Evolutionary conservation across 2,888 invertebrate genomes (phyloP).

Genomic region (Xylophagus ater): DNA sequence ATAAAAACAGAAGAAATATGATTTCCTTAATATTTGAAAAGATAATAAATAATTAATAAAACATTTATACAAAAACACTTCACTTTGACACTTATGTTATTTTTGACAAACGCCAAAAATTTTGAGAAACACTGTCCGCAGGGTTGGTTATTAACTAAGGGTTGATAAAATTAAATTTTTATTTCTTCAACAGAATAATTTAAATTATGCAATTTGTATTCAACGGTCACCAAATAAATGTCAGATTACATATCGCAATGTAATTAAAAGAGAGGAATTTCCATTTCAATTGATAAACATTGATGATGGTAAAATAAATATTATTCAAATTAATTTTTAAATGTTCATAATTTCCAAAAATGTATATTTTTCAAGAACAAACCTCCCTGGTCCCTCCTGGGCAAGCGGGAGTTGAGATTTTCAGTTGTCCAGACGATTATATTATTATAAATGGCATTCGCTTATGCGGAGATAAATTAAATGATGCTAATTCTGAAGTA

Average conservation of each 20-base stretch:
- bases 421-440: slow-evolving; percentile 67
- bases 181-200: slow-evolving; percentile 69
- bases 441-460: slow-evolving; percentile 56
- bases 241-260: slow-evolving; percentile 49
- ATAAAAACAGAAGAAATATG: too few relatives aligned
- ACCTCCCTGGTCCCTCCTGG: slow-evolving; percentile 50
- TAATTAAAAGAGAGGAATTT: slow-evolving; percentile 41
- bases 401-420: slow-evolving; percentile 63
- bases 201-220: slow-evolving; percentile 67
- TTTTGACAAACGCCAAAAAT: too few relatives aligned
- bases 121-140: too few relatives aligned
- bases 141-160: too few relatives aligned
- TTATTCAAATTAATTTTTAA: not conserved
- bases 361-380: slow-evolving; percentile 42
- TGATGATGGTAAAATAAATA: slow-evolving; percentile 44
- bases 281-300: slow-evolving; percentile 58
- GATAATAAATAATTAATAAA: too few relatives aligned
- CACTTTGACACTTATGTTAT: too few relatives aligned
- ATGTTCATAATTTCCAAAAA: not conserved
- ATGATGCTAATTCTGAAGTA: slow-evolving; percentile 52
- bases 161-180: too few relatives aligned
- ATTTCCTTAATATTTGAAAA: too few relatives aligned
- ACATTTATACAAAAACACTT: too few relatives aligned
- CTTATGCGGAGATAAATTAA: slow-evolving; percentile 61
- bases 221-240: slow-evolving; percentile 50